Evolutionary conservation across 2,113 vertebrate genomes (phyloP).

Genomic region (Pelobates fuscus): DNA sequence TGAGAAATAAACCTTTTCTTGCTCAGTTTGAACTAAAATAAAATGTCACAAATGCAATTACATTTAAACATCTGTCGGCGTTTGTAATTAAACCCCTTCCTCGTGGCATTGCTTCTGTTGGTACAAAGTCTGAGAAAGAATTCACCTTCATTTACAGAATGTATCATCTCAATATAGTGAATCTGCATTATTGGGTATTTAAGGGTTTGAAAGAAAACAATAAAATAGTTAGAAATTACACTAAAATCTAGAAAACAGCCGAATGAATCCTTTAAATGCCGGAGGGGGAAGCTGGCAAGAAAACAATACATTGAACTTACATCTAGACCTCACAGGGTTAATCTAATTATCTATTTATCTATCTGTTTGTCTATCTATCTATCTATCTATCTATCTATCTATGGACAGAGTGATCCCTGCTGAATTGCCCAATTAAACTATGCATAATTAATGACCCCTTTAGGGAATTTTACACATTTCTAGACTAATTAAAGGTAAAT

Average conservation of each 20-base stretch:
- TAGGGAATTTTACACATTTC: too few relatives aligned
- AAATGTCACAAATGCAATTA: constrained; percentile 26
- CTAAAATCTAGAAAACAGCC: background rate
- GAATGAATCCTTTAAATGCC: background rate
- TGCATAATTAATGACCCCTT: too few relatives aligned
- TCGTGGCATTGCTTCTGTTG: constrained; percentile 19
- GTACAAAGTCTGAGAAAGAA: background rate
- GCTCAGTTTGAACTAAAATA: constrained; percentile 20
- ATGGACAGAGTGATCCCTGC: too few relatives aligned
- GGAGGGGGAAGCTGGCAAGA: too few relatives aligned
- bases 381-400: too few relatives aligned
- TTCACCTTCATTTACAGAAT: constrained; percentile 12
- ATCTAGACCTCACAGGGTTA: background rate
- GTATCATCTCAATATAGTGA: background rate
- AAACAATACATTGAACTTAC: too few relatives aligned
- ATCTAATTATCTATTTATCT: too few relatives aligned
- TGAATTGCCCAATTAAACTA: too few relatives aligned
- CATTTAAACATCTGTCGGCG: constrained; percentile 33
- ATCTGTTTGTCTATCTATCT: too few relatives aligned
- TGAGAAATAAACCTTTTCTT: background rate
- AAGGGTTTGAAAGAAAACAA: background rate
- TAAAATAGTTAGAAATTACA: constrained; percentile 4
- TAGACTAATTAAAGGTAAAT: too few relatives aligned
- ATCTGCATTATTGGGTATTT: constrained; percentile 1
- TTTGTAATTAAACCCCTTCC: constrained; percentile 17